These are phyloP conservation scores for Metaphire vulgaris DNA, from an alignment of 1,140 invertebrate species.

Conservation along the genomic window DNA sequence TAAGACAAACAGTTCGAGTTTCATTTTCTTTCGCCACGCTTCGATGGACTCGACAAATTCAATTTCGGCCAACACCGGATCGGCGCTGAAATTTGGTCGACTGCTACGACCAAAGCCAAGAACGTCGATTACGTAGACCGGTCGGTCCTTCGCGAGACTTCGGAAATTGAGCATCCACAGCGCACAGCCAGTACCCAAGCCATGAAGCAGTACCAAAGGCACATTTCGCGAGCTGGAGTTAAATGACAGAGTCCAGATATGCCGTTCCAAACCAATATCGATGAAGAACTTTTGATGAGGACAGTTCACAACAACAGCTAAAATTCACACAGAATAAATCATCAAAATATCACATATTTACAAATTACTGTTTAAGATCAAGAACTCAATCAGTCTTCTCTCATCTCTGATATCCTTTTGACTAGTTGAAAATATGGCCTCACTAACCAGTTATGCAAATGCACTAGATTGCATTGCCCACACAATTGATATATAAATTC, in stretches of 20 bases:
- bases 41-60: constrained; percentile 88
- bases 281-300: neutral
- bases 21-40: constrained; percentile 84
- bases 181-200: constrained; percentile 82
- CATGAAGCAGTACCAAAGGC: constrained; percentile 87
- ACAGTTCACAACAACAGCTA: neutral
- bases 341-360: too few relatives aligned
- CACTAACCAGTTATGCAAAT: too few relatives aligned
- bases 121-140: constrained; percentile 88
- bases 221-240: neutral
- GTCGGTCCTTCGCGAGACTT: constrained; percentile 63
- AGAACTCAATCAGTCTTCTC: too few relatives aligned
- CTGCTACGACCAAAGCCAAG: constrained; percentile 90
- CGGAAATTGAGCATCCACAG: constrained; percentile 80
- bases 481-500: too few relatives aligned
- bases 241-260: neutral
- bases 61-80: constrained; percentile 73
- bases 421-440: too few relatives aligned
- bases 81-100: constrained; percentile 70
- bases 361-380: too few relatives aligned
- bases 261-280: neutral
- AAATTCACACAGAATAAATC: too few relatives aligned
- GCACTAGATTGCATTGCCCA: too few relatives aligned
- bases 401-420: too few relatives aligned
- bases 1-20: constrained; percentile 78